phyloP scores from a whole-genome alignment of 2,797 vertebrate genomes.

The Chelonia mydas region DNA sequence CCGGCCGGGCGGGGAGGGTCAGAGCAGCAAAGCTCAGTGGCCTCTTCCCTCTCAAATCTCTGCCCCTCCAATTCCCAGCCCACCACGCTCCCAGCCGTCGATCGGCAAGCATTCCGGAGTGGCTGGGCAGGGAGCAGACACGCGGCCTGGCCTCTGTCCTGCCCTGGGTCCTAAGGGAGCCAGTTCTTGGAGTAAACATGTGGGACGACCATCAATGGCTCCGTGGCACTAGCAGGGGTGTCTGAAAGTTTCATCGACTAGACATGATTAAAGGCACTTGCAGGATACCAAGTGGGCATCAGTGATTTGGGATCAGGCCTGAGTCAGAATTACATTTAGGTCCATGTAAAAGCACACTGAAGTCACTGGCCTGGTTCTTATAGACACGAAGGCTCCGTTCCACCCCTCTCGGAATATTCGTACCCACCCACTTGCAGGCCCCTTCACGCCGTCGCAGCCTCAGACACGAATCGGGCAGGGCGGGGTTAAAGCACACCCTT shows the following conservation, averaged over 20 bases:
- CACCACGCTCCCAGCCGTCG: too few species aligned
- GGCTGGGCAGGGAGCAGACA: neutral
- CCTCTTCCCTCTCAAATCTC: too few species aligned
- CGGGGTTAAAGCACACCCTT: neutral
- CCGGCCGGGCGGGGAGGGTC: too few species aligned
- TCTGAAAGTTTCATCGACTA: neutral
- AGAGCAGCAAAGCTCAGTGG: too few species aligned
- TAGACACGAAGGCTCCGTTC: neutral
- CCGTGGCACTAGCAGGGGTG: neutral
- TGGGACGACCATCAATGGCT: neutral
- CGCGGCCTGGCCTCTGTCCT: fast-evolving
- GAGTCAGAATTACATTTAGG: neutral
- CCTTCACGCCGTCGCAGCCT: too few species aligned
- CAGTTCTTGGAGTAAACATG: neutral
- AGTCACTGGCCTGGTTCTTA: neutral
- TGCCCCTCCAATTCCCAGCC: too few species aligned
- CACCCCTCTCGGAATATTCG: neutral
- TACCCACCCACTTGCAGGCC: too few species aligned
- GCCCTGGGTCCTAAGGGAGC: neutral
- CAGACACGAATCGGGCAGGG: neutral
- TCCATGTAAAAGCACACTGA: neutral
- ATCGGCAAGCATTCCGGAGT: too few species aligned
- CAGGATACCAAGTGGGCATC: neutral
- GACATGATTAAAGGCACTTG: neutral
- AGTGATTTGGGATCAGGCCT: neutral